Conservation (phyloP, 2,113 vertebrate species). For the Oreochromis aureus region DNA sequence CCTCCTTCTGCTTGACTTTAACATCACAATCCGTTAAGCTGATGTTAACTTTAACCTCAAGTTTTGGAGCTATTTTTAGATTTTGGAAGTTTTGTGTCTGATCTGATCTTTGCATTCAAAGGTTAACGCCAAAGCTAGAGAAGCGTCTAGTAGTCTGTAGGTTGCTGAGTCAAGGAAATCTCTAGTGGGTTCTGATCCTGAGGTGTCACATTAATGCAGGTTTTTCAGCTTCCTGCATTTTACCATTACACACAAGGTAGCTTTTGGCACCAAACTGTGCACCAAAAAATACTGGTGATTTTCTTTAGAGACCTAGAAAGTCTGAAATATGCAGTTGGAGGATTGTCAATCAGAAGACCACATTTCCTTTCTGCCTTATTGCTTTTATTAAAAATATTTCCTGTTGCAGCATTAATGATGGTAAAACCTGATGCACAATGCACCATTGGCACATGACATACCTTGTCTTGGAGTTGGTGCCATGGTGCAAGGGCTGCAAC, state of each 20-base stretch:
- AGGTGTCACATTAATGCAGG: not conserved
- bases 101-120: not conserved
- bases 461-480: not conserved
- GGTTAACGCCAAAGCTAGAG: not conserved
- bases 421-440: not conserved
- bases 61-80: not conserved
- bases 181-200: not conserved
- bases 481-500: rapidly evolving
- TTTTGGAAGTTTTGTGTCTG: not conserved
- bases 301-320: not conserved
- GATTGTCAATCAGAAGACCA: not conserved
- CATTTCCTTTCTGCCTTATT: not conserved
- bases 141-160: not conserved
- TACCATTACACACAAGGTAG: not conserved
- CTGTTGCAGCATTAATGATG: not conserved
- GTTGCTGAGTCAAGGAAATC: not conserved
- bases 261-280: not conserved
- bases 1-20: not conserved
- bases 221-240: not conserved
- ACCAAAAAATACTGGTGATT: not conserved
- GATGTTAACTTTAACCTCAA: not conserved
- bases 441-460: not conserved
- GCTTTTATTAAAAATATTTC: not conserved
- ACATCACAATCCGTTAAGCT: not conserved
- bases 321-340: not conserved